Base-by-base conservation (phyloP, 1,140 invertebrate genomes). In the Neomicropteryx cornuta region DNA sequence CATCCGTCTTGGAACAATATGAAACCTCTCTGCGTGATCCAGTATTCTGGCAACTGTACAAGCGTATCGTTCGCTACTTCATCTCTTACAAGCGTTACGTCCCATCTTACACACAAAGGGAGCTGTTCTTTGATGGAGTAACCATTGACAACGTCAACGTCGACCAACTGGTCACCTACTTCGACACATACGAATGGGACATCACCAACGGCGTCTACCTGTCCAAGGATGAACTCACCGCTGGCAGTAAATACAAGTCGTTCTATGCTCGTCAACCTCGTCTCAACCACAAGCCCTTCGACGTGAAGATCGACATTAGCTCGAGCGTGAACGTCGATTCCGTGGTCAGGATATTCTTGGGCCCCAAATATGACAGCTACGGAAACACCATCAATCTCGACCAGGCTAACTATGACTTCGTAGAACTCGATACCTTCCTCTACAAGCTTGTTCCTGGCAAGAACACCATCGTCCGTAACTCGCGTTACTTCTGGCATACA, bases 391-490 rank as follows among this genome's bases (percentile, higher is more conserved):
- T 78, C 14, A 60, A 58, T 17, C 54, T 81, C 19, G 71, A 78
- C 21, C 57, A 76, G 4, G 68, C 66, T 46, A 65, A 65, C 41
- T 51, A 66, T 41, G 73, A 77, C 49, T 83, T 81, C 47, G 71
- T 81, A 31, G 70, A 79, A 54, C 56, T 86, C 33, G 83, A 87
- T 47, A 74, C 72, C 51, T 86, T 82, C 56, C 48, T 71, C 20
- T 72, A 74, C 48, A 68, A 75, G 37, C 58, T 87, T 24, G 54
- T 58, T 4, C 58, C 71, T 39, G 83, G 83, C 33, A 64, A 76
- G 39, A 85, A 83, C 52, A 60, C 68, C 27, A 71, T 87, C 40
- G 61, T 68, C 24, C 75, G 83, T 34, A 71, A 69, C 42, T 83
- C 81, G 4, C 65, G 68, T 10, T 73, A 85, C n/a, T 77, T 78